Percentiles rank a stretch among this genome's conserved stretches.
Evolutionary conservation across 2,113 vertebrate genomes (phyloP).

Genomic region (Centropus unirufus): DNA sequence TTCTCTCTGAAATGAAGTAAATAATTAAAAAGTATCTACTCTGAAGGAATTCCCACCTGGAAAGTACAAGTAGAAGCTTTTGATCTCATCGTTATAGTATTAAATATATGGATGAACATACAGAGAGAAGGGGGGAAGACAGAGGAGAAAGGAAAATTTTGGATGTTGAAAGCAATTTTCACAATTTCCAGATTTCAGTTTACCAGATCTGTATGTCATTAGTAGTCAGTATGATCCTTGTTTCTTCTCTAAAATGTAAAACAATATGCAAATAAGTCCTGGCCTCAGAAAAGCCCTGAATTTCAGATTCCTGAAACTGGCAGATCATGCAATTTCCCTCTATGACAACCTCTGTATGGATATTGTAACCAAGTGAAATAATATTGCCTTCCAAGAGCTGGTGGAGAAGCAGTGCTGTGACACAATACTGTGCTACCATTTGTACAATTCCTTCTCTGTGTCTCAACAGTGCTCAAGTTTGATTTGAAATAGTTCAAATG

Average conservation of each 20-base stretch:
- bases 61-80: background rate
- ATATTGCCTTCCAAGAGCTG: background rate
- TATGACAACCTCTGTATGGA: background rate
- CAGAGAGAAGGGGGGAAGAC: background rate
- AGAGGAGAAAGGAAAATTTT: background rate
- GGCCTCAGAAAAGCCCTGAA: rapidly evolving
- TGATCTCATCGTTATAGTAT: background rate
- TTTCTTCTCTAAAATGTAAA: background rate
- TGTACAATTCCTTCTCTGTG: background rate
- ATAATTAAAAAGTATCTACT: background rate
- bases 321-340: background rate
- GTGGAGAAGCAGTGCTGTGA: background rate
- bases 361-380: background rate
- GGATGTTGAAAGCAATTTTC: background rate
- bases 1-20: background rate
- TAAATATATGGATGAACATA: background rate
- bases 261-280: background rate
- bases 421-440: background rate
- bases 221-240: background rate
- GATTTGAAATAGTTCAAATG: background rate
- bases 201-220: background rate
- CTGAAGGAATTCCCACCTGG: background rate
- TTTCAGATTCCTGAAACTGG: background rate
- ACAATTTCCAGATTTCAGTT: background rate
- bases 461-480: background rate